Percentiles rank a stretch among this genome's conserved stretches.
Conservation (phyloP, 2,888 invertebrate species). For the Pachydiplax longipennis region DNA sequence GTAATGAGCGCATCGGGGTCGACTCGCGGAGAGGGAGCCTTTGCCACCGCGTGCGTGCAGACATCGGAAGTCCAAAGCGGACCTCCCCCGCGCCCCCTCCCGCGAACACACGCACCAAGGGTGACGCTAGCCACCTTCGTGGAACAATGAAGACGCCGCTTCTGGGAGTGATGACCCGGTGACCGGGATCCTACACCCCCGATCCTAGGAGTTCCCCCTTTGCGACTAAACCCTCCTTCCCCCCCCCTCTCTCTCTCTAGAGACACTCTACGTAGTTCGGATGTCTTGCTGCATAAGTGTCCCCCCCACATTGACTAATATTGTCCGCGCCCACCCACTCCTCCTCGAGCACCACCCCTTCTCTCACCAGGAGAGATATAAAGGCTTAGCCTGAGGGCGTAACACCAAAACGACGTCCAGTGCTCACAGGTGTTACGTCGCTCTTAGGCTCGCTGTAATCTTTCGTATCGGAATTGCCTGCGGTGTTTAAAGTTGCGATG, state of each 20-base stretch:
- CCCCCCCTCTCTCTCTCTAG: background rate
- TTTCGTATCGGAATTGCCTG: background rate
- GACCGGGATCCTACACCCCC: slow-evolving; percentile 16
- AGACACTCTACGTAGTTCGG: background rate
- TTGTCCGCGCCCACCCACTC: background rate
- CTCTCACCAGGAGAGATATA: slow-evolving; percentile 1
- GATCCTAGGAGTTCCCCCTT: background rate
- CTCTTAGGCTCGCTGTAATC: background rate
- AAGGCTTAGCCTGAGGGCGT: background rate
- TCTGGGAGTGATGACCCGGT: slow-evolving; percentile 11
- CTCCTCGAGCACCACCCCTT: background rate
- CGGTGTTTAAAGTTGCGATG: background rate
- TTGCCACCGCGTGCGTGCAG: background rate
- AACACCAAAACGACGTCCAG: slow-evolving; percentile 11
- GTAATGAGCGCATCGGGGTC: slow-evolving; percentile 42
- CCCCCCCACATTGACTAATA: background rate
- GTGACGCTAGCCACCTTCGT: background rate
- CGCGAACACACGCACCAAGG: background rate
- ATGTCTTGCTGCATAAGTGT: background rate
- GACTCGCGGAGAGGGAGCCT: background rate
- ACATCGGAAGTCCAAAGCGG: slow-evolving; percentile 16
- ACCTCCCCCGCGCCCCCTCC: background rate
- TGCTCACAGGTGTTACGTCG: slow-evolving; percentile 27
- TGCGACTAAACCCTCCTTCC: background rate
- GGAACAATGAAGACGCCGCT: slow-evolving; percentile 1